Evolutionary conservation across 2,888 invertebrate species (phyloP).

Genomic region (Dryobotodes eremita): DNA sequence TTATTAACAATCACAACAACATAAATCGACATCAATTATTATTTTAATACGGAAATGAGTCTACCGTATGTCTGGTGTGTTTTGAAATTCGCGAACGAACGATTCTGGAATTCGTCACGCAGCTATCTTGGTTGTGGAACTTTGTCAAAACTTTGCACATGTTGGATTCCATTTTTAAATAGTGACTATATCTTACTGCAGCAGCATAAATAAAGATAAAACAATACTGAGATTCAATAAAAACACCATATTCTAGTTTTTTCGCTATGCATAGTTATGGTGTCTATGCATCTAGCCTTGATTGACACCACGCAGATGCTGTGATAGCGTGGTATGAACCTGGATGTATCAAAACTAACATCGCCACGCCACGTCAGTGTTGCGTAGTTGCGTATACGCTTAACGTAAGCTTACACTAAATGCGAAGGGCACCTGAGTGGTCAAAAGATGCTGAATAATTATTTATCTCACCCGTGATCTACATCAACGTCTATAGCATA

Average conservation of each 20-base stretch:
- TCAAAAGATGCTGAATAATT: neutral
- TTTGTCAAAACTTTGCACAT: neutral
- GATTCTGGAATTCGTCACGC: neutral
- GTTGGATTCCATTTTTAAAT: neutral
- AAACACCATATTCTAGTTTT: neutral
- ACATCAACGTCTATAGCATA: neutral
- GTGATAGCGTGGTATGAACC: neutral
- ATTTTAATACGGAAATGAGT: conserved; percentile 3
- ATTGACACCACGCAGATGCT: neutral
- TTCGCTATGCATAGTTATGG: neutral
- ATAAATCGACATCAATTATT: neutral
- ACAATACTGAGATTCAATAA: neutral
- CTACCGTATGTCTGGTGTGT: neutral
- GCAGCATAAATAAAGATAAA: neutral
- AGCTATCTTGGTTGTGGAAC: neutral
- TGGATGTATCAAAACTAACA: neutral
- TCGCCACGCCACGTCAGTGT: neutral
- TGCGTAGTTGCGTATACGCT: neutral
- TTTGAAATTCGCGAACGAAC: neutral
- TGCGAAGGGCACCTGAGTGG: neutral
- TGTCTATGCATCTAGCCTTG: neutral
- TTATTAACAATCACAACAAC: conserved; percentile 6
- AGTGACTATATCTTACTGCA: neutral
- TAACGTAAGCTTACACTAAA: neutral
- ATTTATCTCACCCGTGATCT: neutral